Evolutionary conservation across 1,140 invertebrate species (phyloP).

Genomic region (Adelges cooleyi): DNA sequence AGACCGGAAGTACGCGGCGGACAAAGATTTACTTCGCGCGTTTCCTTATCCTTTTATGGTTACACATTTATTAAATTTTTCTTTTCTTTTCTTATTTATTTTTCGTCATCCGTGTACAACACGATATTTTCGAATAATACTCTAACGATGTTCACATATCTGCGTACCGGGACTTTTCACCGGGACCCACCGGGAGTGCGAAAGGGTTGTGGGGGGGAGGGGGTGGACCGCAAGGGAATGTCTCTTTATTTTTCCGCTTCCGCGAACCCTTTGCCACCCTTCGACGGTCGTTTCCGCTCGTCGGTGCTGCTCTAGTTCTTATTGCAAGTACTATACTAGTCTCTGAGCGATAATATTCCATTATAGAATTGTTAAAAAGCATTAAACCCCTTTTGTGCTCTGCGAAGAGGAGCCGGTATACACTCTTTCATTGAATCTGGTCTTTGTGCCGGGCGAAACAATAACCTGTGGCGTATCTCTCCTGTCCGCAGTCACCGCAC

Average conservation of each 20-base stretch:
- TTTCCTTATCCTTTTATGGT: neutral
- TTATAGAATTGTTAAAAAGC: constrained; percentile 22
- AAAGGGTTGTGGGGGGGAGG: neutral
- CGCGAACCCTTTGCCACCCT: neutral
- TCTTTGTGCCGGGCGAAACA: too few species aligned
- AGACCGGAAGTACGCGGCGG: neutral
- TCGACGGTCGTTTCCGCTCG: too few species aligned
- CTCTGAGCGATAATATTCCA: neutral
- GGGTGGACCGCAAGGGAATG: neutral
- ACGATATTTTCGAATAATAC: too few species aligned
- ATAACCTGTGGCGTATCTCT: too few species aligned
- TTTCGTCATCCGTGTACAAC: too few species aligned
- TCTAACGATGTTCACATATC: constrained; percentile 16
- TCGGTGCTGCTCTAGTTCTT: neutral
- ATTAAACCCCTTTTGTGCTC: constrained; percentile 22
- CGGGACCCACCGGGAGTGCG: neutral
- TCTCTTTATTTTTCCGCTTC: constrained; percentile 25
- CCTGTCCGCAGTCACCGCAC: too few species aligned
- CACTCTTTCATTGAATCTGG: too few species aligned
- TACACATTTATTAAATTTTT: too few species aligned
- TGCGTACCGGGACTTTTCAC: constrained; percentile 3
- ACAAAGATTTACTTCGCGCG: neutral
- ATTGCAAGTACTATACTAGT: too few species aligned
- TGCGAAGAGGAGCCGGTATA: too few species aligned
- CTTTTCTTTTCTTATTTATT: too few species aligned